These are phyloP conservation scores for Priocnemis perturbator DNA, from an alignment of 2,888 invertebrate genomes.

Conservation along the genomic window DNA sequence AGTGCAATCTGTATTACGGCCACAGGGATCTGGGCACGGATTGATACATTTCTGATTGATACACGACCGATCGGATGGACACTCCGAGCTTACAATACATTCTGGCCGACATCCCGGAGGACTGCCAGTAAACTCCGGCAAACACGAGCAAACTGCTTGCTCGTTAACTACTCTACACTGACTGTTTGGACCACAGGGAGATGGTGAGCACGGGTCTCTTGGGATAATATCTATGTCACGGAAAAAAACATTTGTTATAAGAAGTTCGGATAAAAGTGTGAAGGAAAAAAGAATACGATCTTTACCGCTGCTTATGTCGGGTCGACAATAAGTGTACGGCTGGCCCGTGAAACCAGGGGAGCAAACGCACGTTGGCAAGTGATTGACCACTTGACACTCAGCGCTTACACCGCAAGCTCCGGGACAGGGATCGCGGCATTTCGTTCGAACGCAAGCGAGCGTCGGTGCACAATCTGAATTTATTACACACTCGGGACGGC, in stretches of 20 bases:
- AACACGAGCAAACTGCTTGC: slow-evolving; percentile 81
- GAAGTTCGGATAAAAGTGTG: neutral
- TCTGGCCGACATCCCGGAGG: slow-evolving; percentile 88
- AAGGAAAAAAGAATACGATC: neutral
- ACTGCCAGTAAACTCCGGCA: slow-evolving; percentile 80
- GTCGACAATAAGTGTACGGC: slow-evolving; percentile 71
- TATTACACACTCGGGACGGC: slow-evolving; percentile 86
- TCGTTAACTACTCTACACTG: slow-evolving; percentile 82
- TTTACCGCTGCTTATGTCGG: slow-evolving; percentile 19
- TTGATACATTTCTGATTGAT: slow-evolving; percentile 86
- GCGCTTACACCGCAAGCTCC: slow-evolving; percentile 86
- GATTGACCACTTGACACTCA: slow-evolving; percentile 86
- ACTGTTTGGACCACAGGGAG: slow-evolving; percentile 83
- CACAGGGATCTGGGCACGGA: slow-evolving; percentile 88
- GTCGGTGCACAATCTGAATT: slow-evolving; percentile 86
- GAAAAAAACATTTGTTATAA: neutral
- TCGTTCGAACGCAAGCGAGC: slow-evolving; percentile 85
- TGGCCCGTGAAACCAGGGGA: slow-evolving; percentile 70
- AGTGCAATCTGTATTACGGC: slow-evolving; percentile 84
- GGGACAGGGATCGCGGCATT: slow-evolving; percentile 88
- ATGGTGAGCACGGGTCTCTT: slow-evolving; percentile 80
- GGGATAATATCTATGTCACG: neutral
- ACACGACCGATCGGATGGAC: slow-evolving; percentile 85
- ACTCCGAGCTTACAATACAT: slow-evolving; percentile 84
- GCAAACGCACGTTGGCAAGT: slow-evolving; percentile 79